A percentile compares a stretch with the other conserved stretches of the same genome.
Evolutionary conservation across 37 sponge, comb jelly and placozoan species (phyloP).

Genomic region (Corticium candelabrum): DNA sequence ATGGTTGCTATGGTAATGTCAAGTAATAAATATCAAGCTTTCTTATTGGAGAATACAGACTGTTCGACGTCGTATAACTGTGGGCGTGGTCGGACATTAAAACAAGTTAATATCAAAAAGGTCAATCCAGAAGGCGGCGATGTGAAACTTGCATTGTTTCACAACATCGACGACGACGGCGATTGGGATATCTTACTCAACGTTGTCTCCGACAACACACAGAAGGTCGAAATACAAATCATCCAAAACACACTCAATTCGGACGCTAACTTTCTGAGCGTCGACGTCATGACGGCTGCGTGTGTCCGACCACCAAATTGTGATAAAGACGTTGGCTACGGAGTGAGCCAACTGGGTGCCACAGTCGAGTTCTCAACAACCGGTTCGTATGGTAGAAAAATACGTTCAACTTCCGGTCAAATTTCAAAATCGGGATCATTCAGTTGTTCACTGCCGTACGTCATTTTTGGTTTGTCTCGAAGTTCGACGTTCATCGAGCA

Average conservation of each 20-base stretch:
- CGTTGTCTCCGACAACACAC: not conserved
- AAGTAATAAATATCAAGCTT: not conserved
- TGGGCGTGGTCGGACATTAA: too few species aligned
- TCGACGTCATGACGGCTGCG: not conserved
- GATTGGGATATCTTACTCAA: not conserved
- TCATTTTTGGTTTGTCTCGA: conserved; percentile 51
- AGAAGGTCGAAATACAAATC: not conserved
- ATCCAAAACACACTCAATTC: not conserved
- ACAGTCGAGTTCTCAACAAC: not conserved
- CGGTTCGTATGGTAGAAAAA: not conserved
- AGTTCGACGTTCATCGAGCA: conserved; percentile 53
- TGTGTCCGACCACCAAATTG: not conserved
- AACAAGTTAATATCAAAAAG: not conserved
- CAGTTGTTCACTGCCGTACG: conserved; percentile 29
- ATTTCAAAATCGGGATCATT: not conserved
- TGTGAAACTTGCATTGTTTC: not conserved
- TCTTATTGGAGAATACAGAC: not conserved
- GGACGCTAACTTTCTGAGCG: not conserved
- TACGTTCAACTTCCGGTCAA: not conserved
- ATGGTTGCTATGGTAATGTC: too few species aligned
- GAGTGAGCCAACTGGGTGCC: not conserved
- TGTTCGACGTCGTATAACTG: not conserved
- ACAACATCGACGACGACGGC: not conserved
- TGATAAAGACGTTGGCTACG: not conserved
- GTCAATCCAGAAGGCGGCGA: not conserved